Evolutionary conservation across 2,113 vertebrate species (phyloP), one percentile per base, ranked within the genome.

Genomic region (Trogon melanurus): DNA sequence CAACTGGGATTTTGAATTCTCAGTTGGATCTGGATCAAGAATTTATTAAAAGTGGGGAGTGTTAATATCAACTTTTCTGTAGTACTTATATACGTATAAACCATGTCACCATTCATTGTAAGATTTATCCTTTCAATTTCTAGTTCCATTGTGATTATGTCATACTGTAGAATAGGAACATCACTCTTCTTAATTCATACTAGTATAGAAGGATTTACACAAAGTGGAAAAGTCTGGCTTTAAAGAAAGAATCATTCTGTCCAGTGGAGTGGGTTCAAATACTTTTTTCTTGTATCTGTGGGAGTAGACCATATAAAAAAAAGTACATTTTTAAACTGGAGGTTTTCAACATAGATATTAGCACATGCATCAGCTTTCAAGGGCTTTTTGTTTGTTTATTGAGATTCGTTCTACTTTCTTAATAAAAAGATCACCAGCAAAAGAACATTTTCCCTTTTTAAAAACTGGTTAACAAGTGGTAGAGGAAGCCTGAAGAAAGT

Each of bases 81-180:
- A 58, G 56, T 78, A 86, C 64, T 94, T 90, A 83, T 29, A 88
- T 94, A 86, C 20, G 26, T 93, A 93, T 92, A 96, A 96, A 96
- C 44, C 90, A 95, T 96, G 79, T 94, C 96, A 78, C 51, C 50
- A 69, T 92, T 97, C 95, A 87, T 93, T 97, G 80, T 53, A 97
- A 97, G 97, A 98, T 96, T 97, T 96, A 98, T 97, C 70, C 94
- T 96, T 98, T 97, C 94, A 96, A 95, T 98, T 97, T 97, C 91
- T 84, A 82, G 50, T 86, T 79, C 88, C 89, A 82, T 72, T 95
- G 84, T 91, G 87, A 88, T 85, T 96, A 80, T 95, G 95, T 93
- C 92, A 95, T 96, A 65, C 44, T 96, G 97, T 94, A 90, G 94
- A 97, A 96, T 93, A 97, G 91, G 85, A 96, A 58, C 76, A 94